phyloP scores from a whole-genome alignment of 2,113 vertebrate genomes.

The Hypomesus transpacificus region DNA sequence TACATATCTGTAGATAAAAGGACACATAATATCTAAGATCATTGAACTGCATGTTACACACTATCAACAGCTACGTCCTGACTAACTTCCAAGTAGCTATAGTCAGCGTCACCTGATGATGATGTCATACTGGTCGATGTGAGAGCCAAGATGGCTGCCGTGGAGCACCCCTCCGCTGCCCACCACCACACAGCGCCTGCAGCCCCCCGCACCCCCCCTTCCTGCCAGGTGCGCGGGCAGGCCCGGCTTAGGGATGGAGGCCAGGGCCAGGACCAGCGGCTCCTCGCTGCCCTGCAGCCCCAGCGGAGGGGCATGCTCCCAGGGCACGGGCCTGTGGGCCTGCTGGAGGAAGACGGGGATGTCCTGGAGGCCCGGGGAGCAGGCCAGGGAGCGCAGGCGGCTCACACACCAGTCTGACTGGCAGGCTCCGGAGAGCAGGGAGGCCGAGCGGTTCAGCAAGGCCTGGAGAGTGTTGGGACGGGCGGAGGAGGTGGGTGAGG shows the following conservation, averaged over 20 bases:
- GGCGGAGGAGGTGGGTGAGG: not conserved
- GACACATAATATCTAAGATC: too few species aligned
- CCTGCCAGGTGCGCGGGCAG: conserved; percentile 43
- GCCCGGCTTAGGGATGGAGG: conserved; percentile 59
- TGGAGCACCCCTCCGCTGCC: conserved; percentile 72
- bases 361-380: conserved; percentile 49
- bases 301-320: conserved; percentile 63
- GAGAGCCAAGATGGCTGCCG: conserved; percentile 71
- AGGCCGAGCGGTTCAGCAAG: conserved; percentile 61
- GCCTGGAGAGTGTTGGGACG: conserved; percentile 38
- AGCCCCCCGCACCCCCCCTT: conserved; percentile 32
- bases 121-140: conserved; percentile 74
- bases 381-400: conserved; percentile 49
- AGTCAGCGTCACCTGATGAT: conserved; percentile 68
- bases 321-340: conserved; percentile 20
- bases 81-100: too few species aligned
- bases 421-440: conserved; percentile 59
- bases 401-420: conserved; percentile 50
- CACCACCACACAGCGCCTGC: conserved; percentile 73
- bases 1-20: too few species aligned
- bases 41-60: too few species aligned
- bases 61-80: too few species aligned
- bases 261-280: conserved; percentile 50
- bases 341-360: conserved; percentile 67
- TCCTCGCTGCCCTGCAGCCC: conserved; percentile 69